A percentile compares a stretch with the other conserved stretches of the same genome.
phyloP scores from a whole-genome alignment of 2,797 vertebrate genomes.

The Microctenopoma stevenorrisi region DNA sequence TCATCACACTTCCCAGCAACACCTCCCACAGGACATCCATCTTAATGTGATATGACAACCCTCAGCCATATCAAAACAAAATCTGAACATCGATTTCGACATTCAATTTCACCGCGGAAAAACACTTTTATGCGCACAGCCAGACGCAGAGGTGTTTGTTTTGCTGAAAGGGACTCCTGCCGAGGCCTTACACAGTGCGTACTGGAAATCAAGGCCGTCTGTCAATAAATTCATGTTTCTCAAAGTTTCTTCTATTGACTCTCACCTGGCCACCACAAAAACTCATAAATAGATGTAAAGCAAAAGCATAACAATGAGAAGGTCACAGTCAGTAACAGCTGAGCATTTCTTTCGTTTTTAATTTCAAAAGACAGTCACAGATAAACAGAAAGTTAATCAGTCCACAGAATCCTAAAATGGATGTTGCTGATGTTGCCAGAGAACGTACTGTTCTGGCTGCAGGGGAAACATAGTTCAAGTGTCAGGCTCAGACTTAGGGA shows the following conservation, averaged over 20 bases:
- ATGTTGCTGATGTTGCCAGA: slow-evolving; percentile 2
- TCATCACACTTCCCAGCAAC: slow-evolving; percentile 69
- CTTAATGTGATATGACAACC: slow-evolving; percentile 79
- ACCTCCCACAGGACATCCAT: slow-evolving; percentile 68
- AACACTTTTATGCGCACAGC: slow-evolving; percentile 60
- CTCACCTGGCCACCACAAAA: neutral
- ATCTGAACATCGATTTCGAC: slow-evolving; percentile 71
- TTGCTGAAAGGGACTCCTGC: slow-evolving; percentile 47
- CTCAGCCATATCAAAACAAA: slow-evolving; percentile 67
- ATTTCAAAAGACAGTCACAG: neutral
- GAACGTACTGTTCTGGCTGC: slow-evolving; percentile 16
- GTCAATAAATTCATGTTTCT: slow-evolving; percentile 20
- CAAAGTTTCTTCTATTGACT: slow-evolving; percentile 32
- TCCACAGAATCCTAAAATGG: neutral
- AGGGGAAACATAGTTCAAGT: slow-evolving; percentile 16
- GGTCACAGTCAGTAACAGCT: slow-evolving; percentile 4
- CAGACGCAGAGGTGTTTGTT: slow-evolving; percentile 52
- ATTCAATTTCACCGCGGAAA: slow-evolving; percentile 65
- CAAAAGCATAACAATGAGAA: slow-evolving; percentile 17
- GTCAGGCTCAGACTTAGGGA: slow-evolving; percentile 33
- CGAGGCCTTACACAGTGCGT: slow-evolving; percentile 7
- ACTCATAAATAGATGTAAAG: slow-evolving; percentile 1
- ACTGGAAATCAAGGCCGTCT: neutral
- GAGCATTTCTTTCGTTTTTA: slow-evolving; percentile 7
- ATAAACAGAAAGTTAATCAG: neutral